These are phyloP conservation scores for Heliopora coerulea DNA, from an alignment of 92 coral and sea anemone genomes.

Conservation along the genomic window DNA sequence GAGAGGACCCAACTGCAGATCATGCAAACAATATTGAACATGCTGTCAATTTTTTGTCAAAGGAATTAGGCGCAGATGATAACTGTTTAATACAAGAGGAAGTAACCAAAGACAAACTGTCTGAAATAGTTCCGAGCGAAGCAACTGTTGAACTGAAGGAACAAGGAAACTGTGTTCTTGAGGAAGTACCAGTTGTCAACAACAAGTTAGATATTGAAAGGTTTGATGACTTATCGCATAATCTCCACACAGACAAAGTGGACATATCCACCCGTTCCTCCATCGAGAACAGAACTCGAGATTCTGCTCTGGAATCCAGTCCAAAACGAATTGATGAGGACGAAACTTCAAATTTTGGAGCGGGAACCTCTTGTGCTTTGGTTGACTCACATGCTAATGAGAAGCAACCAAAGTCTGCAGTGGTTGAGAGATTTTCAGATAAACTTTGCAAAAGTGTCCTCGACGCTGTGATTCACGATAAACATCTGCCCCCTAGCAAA, in stretches of 20 bases:
- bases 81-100: background rate
- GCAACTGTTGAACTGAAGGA: too few relatives aligned
- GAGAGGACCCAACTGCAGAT: background rate
- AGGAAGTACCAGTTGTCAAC: background rate
- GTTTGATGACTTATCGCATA: too few relatives aligned
- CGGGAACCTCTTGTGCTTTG: background rate
- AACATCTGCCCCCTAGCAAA: background rate
- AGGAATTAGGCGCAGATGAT: background rate
- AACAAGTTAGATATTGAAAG: too few relatives aligned
- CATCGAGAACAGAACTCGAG: background rate
- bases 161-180: background rate
- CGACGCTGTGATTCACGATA: slow-evolving; percentile 24
- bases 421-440: slow-evolving; percentile 19
- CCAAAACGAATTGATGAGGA: background rate
- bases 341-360: background rate
- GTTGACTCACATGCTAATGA: background rate
- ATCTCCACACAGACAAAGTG: too few relatives aligned
- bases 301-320: background rate
- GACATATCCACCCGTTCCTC: background rate
- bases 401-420: background rate
- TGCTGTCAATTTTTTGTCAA: background rate
- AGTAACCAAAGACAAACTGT: background rate
- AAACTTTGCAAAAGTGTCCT: slow-evolving; percentile 19
- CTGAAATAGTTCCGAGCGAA: too few relatives aligned
- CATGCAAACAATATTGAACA: background rate